phyloP scores from a whole-genome alignment of 2,888 invertebrate genomes.

The Mythimna ferrago region DNA sequence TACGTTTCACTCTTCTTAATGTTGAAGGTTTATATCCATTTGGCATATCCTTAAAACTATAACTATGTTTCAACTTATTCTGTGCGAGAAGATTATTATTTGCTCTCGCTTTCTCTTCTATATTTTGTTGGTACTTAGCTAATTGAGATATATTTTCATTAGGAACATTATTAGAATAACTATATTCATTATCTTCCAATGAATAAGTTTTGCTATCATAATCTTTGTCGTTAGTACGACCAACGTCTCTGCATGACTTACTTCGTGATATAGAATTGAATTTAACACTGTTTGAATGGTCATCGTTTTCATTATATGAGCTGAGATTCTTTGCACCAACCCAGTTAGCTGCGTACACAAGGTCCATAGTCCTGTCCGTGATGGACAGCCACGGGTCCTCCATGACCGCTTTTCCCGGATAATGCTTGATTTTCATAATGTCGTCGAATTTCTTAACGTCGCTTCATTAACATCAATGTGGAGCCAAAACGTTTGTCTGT shows the following conservation, averaged over 20 bases:
- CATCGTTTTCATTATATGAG: conserved; percentile 81
- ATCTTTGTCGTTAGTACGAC: conserved; percentile 78
- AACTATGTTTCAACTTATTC: conserved; percentile 89
- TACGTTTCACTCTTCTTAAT: conserved; percentile 88
- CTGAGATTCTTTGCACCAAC: conserved; percentile 92
- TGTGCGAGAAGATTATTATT: conserved; percentile 89
- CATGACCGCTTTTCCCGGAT: conserved; percentile 96
- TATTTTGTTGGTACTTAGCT: conserved; percentile 92
- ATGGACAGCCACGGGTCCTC: conserved; percentile 93
- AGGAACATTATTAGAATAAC: conserved; percentile 79
- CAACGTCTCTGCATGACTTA: conserved; percentile 88
- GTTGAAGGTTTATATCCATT: conserved; percentile 92
- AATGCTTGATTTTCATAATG: conserved; percentile 95
- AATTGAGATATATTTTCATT: conserved; percentile 88
- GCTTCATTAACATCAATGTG: conserved; percentile 55
- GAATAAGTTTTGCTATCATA: conserved; percentile 78
- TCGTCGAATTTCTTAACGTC: conserved; percentile 52
- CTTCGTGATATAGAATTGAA: conserved; percentile 88
- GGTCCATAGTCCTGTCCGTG: conserved; percentile 93
- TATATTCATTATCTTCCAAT: conserved; percentile 79
- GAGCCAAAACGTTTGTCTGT: conserved; percentile 51
- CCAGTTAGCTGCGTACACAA: conserved; percentile 96
- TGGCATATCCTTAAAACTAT: conserved; percentile 91
- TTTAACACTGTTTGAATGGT: conserved; percentile 77
- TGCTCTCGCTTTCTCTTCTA: conserved; percentile 88